A percentile compares a stretch with the other conserved stretches of the same genome.
These are phyloP conservation scores for Bagarius yarrelli DNA, from an alignment of 2,113 vertebrate species.

Conservation along the genomic window DNA sequence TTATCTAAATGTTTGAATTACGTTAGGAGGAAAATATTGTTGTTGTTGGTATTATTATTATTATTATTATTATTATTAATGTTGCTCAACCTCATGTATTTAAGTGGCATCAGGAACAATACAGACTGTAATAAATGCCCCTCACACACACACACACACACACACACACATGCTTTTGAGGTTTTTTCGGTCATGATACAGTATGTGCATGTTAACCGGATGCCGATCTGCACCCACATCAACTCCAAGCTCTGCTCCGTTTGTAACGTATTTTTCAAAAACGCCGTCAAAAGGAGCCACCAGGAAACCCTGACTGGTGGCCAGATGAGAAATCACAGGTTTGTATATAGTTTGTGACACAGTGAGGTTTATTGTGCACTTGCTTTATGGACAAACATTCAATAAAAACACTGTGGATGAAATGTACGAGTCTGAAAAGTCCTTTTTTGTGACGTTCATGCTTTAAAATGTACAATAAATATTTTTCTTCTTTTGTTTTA, in stretches of 20 bases:
- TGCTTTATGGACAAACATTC: conserved; percentile 97
- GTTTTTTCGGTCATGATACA: conserved; percentile 83
- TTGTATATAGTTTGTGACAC: conserved; percentile 95
- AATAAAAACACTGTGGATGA: conserved; percentile 98
- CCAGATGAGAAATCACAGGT: conserved; percentile 66
- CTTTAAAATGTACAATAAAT: too few relatives aligned
- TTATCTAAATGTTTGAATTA: conserved; percentile 81
- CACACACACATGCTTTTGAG: conserved; percentile 59
- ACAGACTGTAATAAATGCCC: conserved; percentile 71
- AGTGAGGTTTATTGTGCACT: conserved; percentile 97
- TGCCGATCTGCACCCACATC: conserved; percentile 80
- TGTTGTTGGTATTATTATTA: conserved; percentile 53
- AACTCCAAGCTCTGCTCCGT: conserved; percentile 81
- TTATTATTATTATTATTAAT: conserved; percentile 75
- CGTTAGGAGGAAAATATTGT: conserved; percentile 72
- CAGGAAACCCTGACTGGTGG: conserved; percentile 57
- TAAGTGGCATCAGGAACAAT: conserved; percentile 76
- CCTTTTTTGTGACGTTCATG: background rate
- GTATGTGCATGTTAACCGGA: conserved; percentile 91
- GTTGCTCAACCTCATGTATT: conserved; percentile 83
- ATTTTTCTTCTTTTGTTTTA: too few relatives aligned
- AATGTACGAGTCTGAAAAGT: conserved; percentile 56
- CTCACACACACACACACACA: conserved; percentile 4
- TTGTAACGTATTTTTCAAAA: conserved; percentile 80
- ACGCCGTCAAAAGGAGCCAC: conserved; percentile 84